These are phyloP conservation scores for Sclerodermus sp. DNA, from an alignment of 2,888 invertebrate species.

Conservation along the genomic window DNA sequence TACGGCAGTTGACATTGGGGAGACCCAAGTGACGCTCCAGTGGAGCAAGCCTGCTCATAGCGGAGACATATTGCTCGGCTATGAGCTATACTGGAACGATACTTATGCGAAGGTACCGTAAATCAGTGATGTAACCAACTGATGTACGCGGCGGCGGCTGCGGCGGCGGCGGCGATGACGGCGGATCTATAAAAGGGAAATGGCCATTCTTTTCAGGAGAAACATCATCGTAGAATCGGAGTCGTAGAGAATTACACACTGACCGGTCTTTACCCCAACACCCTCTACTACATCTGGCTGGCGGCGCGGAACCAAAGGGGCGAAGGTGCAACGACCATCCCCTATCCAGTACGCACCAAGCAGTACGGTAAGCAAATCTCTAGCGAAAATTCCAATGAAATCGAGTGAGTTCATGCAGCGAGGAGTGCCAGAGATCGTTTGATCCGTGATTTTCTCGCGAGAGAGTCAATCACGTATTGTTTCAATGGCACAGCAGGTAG, in stretches of 20 bases:
- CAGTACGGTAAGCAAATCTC: conserved; percentile 91
- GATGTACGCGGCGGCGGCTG: too few relatives aligned
- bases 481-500: conserved; percentile 52
- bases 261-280: conserved; percentile 91
- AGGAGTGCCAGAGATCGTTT: conserved; percentile 45
- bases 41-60: conserved; percentile 93
- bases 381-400: conserved; percentile 14
- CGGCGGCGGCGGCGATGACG: too few relatives aligned
- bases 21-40: conserved; percentile 86
- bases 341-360: conserved; percentile 91
- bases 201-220: conserved; percentile 62
- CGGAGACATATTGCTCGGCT: conserved; percentile 90
- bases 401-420: conserved; percentile 46
- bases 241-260: conserved; percentile 85
- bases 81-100: conserved; percentile 97
- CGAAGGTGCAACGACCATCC: conserved; percentile 93
- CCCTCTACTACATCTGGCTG: conserved; percentile 94
- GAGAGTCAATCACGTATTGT: conserved; percentile 21
- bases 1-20: conserved; percentile 82
- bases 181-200: too few relatives aligned
- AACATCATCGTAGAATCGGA: conserved; percentile 81
- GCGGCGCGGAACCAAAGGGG: conserved; percentile 92
- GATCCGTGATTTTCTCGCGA: conserved; percentile 19
- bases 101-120: conserved; percentile 85
- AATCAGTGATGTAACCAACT: conserved; percentile 2